Conservation (phyloP, 2,797 vertebrate genomes). For the Vireo griseus region DNA sequence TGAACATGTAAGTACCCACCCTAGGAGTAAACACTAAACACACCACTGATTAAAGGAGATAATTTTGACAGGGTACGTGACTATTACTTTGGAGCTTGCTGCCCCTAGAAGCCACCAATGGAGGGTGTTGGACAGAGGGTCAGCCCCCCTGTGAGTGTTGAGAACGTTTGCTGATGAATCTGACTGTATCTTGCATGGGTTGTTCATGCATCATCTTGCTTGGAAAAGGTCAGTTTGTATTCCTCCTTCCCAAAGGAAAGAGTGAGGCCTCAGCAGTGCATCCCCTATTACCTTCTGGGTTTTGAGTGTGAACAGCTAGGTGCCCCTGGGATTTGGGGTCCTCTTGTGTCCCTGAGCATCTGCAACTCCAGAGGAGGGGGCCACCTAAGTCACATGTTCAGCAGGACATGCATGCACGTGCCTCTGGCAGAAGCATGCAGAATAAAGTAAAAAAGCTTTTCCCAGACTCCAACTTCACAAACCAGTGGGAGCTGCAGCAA, state of each 20-base stretch:
- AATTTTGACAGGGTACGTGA: background rate
- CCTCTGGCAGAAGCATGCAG: background rate
- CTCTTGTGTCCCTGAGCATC: background rate
- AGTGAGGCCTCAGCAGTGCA: accelerated
- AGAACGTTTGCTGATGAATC: background rate
- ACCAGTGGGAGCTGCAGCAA: background rate
- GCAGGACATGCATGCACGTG: background rate
- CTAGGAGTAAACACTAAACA: background rate
- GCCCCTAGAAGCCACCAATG: background rate
- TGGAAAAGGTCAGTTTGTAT: background rate
- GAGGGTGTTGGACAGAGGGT: background rate
- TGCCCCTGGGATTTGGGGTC: background rate
- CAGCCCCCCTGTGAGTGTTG: background rate
- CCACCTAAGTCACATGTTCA: accelerated
- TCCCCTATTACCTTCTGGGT: background rate
- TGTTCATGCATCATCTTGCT: background rate
- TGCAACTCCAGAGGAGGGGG: accelerated
- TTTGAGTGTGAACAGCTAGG: background rate
- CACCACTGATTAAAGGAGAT: background rate
- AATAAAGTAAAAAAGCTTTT: background rate
- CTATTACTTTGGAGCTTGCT: background rate
- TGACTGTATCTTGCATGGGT: background rate
- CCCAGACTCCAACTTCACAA: background rate
- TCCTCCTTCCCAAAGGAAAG: background rate
- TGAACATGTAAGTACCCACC: background rate